Evolutionary conservation across 2,888 invertebrate genomes (phyloP).

Genomic region (Andrena praecox): DNA sequence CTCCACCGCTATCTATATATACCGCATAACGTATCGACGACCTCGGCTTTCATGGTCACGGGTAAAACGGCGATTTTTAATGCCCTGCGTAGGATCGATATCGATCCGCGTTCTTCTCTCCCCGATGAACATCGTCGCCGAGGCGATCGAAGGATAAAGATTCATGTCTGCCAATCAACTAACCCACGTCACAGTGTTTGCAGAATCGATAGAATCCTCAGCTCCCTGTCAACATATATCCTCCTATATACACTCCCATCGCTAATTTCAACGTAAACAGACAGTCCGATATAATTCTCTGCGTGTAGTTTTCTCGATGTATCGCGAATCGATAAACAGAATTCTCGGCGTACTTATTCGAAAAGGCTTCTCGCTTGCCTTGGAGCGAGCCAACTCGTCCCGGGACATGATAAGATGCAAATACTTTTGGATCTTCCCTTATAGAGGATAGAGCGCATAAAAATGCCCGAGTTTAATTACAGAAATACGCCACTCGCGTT

Average conservation of each 20-base stretch:
- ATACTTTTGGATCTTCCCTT: conserved; percentile 55
- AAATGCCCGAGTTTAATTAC: conserved; percentile 27
- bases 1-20: conserved; percentile 59
- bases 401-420: conserved; percentile 68
- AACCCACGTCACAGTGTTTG: neutral
- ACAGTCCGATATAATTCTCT: neutral
- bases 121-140: neutral
- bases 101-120: neutral
- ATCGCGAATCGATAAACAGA: conserved; percentile 26
- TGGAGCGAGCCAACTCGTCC: conserved; percentile 50
- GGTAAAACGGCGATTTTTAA: conserved; percentile 60
- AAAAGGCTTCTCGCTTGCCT: conserved; percentile 61
- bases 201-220: neutral
- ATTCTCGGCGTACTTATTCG: conserved; percentile 42
- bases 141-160: neutral
- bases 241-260: neutral
- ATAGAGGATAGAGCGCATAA: conserved; percentile 32
- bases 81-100: conserved; percentile 19
- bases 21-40: conserved; percentile 60
- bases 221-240: neutral
- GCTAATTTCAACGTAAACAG: neutral
- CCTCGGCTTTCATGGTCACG: conserved; percentile 71
- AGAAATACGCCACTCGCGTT: conserved; percentile 8
- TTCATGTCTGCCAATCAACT: neutral
- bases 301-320: neutral